Base-by-base conservation (phyloP, 2,888 invertebrate genomes). In the Drosophila sordidula region DNA sequence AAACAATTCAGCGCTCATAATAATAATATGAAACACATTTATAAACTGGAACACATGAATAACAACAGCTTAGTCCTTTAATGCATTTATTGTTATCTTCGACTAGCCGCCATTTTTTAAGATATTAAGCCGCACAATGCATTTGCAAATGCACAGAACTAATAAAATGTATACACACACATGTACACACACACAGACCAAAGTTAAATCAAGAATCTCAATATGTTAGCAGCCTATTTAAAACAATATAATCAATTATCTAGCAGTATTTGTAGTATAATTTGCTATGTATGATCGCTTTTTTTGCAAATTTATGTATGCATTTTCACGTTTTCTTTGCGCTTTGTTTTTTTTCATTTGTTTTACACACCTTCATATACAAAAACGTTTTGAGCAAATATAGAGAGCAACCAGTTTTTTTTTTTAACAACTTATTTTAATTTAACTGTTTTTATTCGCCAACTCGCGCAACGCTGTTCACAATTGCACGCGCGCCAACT, bases 401-500 rank as follows among this genome's bases (percentile, higher is more conserved):
- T 41, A 34, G 38, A 59, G 49, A 29, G 45, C 50, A 64, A 59
- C 26, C 47, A 39, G 50, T 74, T 46, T 61, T 58, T 59, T 59
- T 18, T 18, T 70, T 34, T 25, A 74, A 47, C 25, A 70, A 54
- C 16, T 56, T 38, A 59, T 72, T 71, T 74, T 58, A 70, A 73
- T 70, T 76, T 59, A 64, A 84, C 73, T 74, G 68, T 67, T 70
- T 81, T 75, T 65, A 75, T 56, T 67, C 71, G 67, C 54, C 51
- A 46, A 70, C 63, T 76, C 70, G 70, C 71, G 69, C 79, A 75
- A 65, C 65, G 64, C 59, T 55, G 75, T 66, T 75, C 66, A 69
- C 87, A 80, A 70, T 73, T 83, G 82, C 79, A 81, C 79, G 83
- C 83, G 83, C 85, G 79, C 75, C 67, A 81, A 78, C 76, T 78